Evolutionary conservation across 2,888 invertebrate species (phyloP).

Genomic region (Micoletzkya japonica): DNA sequence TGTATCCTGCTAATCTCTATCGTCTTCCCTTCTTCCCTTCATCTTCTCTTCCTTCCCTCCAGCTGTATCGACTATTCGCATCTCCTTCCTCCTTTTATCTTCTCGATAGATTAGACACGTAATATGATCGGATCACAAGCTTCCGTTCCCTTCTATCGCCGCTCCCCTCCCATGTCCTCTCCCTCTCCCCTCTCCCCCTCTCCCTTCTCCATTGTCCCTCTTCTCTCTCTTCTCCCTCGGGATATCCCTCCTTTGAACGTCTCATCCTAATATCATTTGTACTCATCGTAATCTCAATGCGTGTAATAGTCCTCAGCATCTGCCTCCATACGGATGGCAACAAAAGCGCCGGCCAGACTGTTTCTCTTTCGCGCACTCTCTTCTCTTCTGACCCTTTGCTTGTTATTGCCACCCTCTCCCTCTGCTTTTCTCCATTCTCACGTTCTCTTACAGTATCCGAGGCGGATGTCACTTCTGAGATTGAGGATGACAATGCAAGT

Average conservation of each 20-base stretch:
- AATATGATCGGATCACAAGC: constrained; percentile 15
- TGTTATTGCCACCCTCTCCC: no score
- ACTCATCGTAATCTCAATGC: not conserved
- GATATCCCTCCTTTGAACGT: not conserved
- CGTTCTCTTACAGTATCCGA: not conserved
- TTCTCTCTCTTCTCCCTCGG: not conserved
- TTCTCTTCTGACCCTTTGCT: no score
- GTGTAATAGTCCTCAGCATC: no score
- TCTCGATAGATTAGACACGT: constrained; percentile 19
- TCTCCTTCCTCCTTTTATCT: constrained; percentile 1
- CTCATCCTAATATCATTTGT: not conserved
- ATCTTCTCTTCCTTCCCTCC: not conserved
- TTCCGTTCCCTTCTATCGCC: not conserved
- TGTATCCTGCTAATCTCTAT: not conserved
- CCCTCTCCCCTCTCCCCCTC: constrained; percentile 1
- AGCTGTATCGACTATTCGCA: not conserved
- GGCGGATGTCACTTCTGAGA: not conserved
- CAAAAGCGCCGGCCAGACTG: no score
- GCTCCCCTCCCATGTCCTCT: not conserved
- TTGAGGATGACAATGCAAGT: constrained; percentile 3
- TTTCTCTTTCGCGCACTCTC: no score
- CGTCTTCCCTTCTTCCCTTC: not conserved
- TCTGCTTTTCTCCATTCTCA: not conserved
- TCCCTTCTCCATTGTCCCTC: no score
- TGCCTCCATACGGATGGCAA: no score